Evolutionary conservation across 2,797 vertebrate species (phyloP).

Genomic region (Typhlichthys subterraneus): DNA sequence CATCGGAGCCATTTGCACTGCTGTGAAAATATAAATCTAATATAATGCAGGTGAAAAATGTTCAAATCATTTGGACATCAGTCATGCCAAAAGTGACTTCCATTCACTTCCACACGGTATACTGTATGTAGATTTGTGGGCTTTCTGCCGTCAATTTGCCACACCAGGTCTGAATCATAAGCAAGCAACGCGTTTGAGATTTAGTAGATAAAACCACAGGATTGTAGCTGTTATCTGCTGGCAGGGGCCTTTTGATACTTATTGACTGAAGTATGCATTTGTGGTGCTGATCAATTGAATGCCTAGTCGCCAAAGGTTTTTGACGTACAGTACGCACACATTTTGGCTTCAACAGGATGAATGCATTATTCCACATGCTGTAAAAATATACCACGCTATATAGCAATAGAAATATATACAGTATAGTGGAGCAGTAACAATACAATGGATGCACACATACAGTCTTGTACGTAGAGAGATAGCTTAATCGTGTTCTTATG

Average conservation of each 20-base stretch:
- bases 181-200: not conserved
- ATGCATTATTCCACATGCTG: no score
- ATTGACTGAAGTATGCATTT: not conserved
- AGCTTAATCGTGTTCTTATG: no score
- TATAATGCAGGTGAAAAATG: not conserved
- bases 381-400: no score
- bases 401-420: no score
- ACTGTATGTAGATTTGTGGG: not conserved
- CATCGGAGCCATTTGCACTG: conserved; percentile 35
- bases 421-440: no score
- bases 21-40: conserved; percentile 32
- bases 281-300: not conserved
- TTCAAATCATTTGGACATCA: not conserved
- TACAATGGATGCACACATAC: no score
- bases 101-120: not conserved
- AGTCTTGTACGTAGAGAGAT: no score
- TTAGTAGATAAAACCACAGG: not conserved
- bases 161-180: not conserved
- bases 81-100: conserved; percentile 10
- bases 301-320: not conserved
- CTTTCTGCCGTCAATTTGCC: not conserved
- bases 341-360: not conserved
- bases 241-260: not conserved
- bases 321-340: not conserved
- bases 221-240: not conserved